Evolutionary conservation across 2,888 invertebrate species (phyloP), one percentile per base, ranked within the genome.

Genomic region (Leptinotarsa juncta): DNA sequence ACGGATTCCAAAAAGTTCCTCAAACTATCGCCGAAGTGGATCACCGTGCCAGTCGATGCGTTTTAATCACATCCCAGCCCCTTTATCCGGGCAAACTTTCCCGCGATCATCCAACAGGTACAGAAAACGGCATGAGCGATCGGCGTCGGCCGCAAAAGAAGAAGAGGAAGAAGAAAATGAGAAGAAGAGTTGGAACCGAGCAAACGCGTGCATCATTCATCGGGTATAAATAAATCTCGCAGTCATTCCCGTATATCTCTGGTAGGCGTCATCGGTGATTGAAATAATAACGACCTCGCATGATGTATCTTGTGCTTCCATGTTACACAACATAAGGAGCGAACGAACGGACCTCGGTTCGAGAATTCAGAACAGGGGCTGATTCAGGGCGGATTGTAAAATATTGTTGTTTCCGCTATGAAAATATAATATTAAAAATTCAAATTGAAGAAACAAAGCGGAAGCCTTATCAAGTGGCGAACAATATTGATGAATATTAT

Each of bases 241-340:
- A 67, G 50, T 67, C 51, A 67, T 51, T 67, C n/a, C 50, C 26
- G 32, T 67, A 48, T 48, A 57, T 57, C 49, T 20, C 57, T 3
- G 42, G 69, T 18, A 69, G 48, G 48, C 69, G 57, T 69, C 69
- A 48, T 23, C 57, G 57, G 69, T 69, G 69, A 69, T 69, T 69
- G 69, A 69, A 69, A 69, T 69, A 69, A 69, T 69, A 69, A 69
- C 69, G 69, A 57, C 57, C 48, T 49, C 32, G 69, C 69, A 50
- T 20, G 69, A 57, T 69, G 60, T 32, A 57, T 69, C 69, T 57
- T 57, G 57, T 57, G 42, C 69, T 69, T 57, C 57, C 69, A 57
- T 69, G 42, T 69, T 15, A 20, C 57, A n/a, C 57, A 69, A 60
- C 57, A 42, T 42, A 42, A 10, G 42, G 42, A 42, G 42, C 42